phyloP scores from a whole-genome alignment of 2,888 invertebrate genomes.

The Neelides folsomi region DNA sequence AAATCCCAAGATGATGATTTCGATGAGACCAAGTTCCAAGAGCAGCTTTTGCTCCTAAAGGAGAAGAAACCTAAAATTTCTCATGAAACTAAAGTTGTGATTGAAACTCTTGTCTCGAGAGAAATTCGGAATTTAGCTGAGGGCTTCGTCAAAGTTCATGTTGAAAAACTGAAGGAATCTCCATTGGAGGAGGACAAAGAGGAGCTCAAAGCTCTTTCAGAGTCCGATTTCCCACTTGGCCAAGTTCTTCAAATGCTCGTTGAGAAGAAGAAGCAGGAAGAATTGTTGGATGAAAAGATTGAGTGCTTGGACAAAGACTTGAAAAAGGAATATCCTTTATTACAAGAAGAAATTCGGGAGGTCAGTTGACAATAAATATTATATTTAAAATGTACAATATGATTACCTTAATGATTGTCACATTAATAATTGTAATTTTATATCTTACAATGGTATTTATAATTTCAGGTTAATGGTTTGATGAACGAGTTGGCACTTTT shows the following conservation, averaged over 20 bases:
- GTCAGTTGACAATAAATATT: constrained; percentile 6
- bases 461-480: constrained; percentile 1
- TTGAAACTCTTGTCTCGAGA: constrained; percentile 10
- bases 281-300: constrained; percentile 5
- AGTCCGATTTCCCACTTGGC: too few relatives aligned
- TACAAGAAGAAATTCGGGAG: constrained; percentile 6
- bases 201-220: too few relatives aligned
- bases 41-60: background rate
- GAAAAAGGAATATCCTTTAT: constrained; percentile 6
- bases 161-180: background rate
- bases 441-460: background rate
- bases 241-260: background rate
- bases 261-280: background rate
- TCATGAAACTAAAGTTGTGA: constrained; percentile 7
- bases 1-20: too few relatives aligned
- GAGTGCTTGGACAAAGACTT: background rate
- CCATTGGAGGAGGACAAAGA: background rate
- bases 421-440: too few relatives aligned
- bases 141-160: constrained; percentile 1
- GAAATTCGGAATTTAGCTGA: constrained; percentile 12
- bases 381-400: constrained; percentile 1
- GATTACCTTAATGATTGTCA: too few relatives aligned
- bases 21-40: background rate
- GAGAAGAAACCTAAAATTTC: background rate
- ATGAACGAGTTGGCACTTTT: constrained; percentile 1